Base-by-base conservation (phyloP, 92 coral and sea anemone genomes). In the Hydrozoanthus gracilis region DNA sequence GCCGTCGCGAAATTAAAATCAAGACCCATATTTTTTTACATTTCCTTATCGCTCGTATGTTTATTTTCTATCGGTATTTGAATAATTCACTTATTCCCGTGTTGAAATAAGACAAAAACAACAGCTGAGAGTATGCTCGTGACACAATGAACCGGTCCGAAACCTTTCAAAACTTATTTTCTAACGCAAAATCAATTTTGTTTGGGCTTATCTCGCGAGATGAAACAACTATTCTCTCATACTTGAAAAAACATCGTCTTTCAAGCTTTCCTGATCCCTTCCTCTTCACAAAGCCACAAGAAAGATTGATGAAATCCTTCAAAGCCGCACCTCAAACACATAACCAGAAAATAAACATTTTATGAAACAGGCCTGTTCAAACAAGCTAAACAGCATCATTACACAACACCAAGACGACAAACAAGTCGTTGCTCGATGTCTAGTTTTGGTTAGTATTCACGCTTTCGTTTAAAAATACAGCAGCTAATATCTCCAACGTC, bases 251-350 rank as follows among this genome's bases (percentile, higher is more conserved):
- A 65, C 73, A 80, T 49, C 18, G 74, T 9, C 74, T 65, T 80
- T 48, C 48, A 13, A 80, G 51, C 65, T 70, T 80, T 17, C n/a
- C 85, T 80, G 85, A 80, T 80, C 85, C 85, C 7, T 64, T 47
- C 85, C 73, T 49, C 74, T 65, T 49, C 7, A 80, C 62, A 64
- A 80, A 80, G 85, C 85, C 85, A 65, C 85, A 80, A 65, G 71
- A 51, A 67, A 80, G 11, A 15, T 48, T 48, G 73, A 66, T 15
- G 74, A 80, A 80, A 80, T 80, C 74, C 85, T 65, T 65, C 74
- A 62, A 80, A 80, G 85, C 85, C 85, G 85, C 85, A 80, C 85
- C 85, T 80, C 85, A 80, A 80, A 80, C 58, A 64, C 46, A 49
- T 51, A 80, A 65, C 74, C 85, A 65, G 61, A 80, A 80, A 65